phyloP scores from a whole-genome alignment of 2,113 vertebrate species.

The Misgurnus mizolepis region DNA sequence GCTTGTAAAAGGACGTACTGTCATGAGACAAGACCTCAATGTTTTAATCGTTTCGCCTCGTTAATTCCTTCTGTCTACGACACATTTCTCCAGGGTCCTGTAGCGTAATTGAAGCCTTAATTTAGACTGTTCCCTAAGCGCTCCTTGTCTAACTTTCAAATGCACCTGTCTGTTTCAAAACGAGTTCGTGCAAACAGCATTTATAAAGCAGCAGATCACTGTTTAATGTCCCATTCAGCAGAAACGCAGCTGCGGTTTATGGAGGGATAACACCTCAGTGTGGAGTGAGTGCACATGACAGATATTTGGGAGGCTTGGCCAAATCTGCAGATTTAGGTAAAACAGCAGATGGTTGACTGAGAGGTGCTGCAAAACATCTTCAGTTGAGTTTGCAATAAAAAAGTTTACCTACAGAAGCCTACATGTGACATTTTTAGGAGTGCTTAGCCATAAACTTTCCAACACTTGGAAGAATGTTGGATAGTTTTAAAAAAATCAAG shows the following conservation, averaged over 20 bases:
- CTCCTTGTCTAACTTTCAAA: conserved; percentile 44
- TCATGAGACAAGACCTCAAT: conserved; percentile 51
- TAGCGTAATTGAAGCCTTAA: conserved; percentile 69
- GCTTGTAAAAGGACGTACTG: conserved; percentile 48
- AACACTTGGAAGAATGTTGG: no score
- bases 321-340: conserved; percentile 61
- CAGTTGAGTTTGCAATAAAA: not conserved
- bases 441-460: not conserved
- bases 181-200: not conserved
- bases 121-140: conserved; percentile 59
- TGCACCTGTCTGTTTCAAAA: conserved; percentile 28
- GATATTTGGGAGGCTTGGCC: conserved; percentile 56
- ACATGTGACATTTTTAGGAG: not conserved
- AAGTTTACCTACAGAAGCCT: no score
- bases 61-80: conserved; percentile 57
- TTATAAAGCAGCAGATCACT: not conserved
- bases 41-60: conserved; percentile 61
- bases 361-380: conserved; percentile 14
- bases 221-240: conserved; percentile 22
- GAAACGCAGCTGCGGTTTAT: not conserved
- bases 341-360: conserved; percentile 59
- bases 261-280: conserved; percentile 39
- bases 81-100: conserved; percentile 59
- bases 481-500: not conserved
- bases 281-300: conserved; percentile 35